Base-by-base conservation (phyloP, 2,797 vertebrate species). In the Fratercula arctica region DNA sequence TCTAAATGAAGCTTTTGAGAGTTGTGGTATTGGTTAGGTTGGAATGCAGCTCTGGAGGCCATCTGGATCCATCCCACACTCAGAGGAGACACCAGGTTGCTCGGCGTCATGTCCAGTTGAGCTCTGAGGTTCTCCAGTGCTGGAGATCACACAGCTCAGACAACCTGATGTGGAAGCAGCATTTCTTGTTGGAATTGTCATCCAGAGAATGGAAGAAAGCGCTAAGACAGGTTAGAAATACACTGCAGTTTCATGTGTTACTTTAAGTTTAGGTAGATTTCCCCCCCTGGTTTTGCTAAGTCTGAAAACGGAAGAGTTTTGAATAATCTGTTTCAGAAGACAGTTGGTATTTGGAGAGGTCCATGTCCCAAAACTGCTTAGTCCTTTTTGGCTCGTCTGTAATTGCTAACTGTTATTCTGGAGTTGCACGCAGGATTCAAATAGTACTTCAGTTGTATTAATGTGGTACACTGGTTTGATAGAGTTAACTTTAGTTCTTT, bases 171-270 rank as follows among this genome's bases (percentile, higher is more conserved):
- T 9, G 43, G 11, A 10, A 63, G 51, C 23, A 60, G 67, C 23
- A 4, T 4, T 69, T 37, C 19, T 13, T 54, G 39, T 5, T 21
- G 48, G 51, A 13, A 39, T 3, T 23, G 21, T 13, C 3, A 3
- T 7, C 17, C 0, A 1, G 60, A 46, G 68, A n/a, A 8, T 0
- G 31, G 4, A 37, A 23, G 4, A 18, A 14, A 7, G 26, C 11
- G 51, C 21, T 17, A 4, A 26, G 63, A 6, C 20, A 20, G 60
- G n/a, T 15, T 1, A 24, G 50, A 20, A 23, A 19, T 3, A 16
- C 16, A 1, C 48, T 53, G 56, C 28, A 15, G 35, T 7, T 31
- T 43, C 3, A 0, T 10, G 45, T 3, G 0, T 7, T 16, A 7
- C 3, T 61, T 31, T 3, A 13, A 43, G 8, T 14, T 19, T 3